Conservation (phyloP, 1,140 invertebrate genomes). For the Pseudomyrmex gracilis region DNA sequence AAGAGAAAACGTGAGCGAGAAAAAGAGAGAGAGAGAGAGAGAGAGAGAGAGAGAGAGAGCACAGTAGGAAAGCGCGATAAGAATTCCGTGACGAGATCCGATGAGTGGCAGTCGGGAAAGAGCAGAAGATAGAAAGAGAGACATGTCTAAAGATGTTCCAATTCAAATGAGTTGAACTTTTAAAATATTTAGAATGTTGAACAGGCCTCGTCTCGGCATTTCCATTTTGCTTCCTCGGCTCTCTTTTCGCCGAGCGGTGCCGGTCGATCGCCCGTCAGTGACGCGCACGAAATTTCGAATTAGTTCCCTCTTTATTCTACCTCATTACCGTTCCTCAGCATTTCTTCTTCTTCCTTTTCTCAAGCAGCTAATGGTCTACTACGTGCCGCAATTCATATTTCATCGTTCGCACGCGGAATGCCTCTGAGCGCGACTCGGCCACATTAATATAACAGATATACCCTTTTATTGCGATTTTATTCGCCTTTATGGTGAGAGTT, state of each 20-base stretch:
- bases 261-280: slow-evolving; percentile 48
- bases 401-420: slow-evolving; percentile 46
- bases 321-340: slow-evolving; percentile 60
- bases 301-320: slow-evolving; percentile 67
- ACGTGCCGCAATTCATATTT: slow-evolving; percentile 61
- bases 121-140: slow-evolving; percentile 25
- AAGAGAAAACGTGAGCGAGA: slow-evolving; percentile 22
- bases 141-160: slow-evolving; percentile 73
- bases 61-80: slow-evolving; percentile 68
- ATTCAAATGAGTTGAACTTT: slow-evolving; percentile 79
- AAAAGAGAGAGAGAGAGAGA: slow-evolving; percentile 10
- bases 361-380: slow-evolving; percentile 55
- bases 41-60: slow-evolving; percentile 20
- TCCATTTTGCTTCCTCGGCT: slow-evolving; percentile 41
- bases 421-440: neutral
- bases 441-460: slow-evolving; percentile 21
- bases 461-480: slow-evolving; percentile 7
- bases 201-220: slow-evolving; percentile 24
- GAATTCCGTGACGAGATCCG: slow-evolving; percentile 64
- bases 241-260: slow-evolving; percentile 11
- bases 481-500: neutral
- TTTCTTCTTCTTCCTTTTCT: slow-evolving; percentile 55
- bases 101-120: slow-evolving; percentile 38
- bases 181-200: slow-evolving; percentile 77
- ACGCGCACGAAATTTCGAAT: slow-evolving; percentile 71